phyloP scores from a whole-genome alignment of 2,113 vertebrate species.

The Panthera uncia region DNA sequence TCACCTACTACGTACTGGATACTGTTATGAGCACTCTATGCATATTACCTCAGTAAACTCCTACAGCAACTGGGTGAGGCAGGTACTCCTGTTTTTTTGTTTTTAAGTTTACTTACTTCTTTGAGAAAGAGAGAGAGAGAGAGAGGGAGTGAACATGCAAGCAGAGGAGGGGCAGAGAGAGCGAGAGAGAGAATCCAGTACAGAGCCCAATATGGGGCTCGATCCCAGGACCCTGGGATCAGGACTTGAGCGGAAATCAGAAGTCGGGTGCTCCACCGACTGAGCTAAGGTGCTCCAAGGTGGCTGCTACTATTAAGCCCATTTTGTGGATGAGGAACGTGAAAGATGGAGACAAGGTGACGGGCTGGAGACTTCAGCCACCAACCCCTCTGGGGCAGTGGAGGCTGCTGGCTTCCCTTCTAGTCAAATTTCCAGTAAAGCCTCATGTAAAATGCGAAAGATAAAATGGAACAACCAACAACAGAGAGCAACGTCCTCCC shows the following conservation, averaged over 20 bases:
- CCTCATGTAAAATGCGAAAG: background rate
- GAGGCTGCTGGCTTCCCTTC: background rate
- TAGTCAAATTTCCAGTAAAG: background rate
- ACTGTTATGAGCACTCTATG: background rate
- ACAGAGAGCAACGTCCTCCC: background rate
- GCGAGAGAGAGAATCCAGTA: too few species aligned
- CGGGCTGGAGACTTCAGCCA: background rate
- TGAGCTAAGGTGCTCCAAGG: too few species aligned
- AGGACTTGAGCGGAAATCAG: too few species aligned
- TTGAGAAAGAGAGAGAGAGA: too few species aligned
- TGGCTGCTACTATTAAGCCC: rapidly evolving
- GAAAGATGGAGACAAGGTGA: background rate
- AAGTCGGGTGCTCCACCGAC: too few species aligned
- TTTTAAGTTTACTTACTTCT: too few species aligned
- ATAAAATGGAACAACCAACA: background rate
- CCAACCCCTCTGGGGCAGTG: rapidly evolving
- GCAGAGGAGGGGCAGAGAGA: too few species aligned
- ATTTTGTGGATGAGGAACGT: background rate
- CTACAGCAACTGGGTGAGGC: background rate
- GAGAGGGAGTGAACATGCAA: too few species aligned
- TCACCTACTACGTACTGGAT: background rate
- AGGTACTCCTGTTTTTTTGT: rapidly evolving
- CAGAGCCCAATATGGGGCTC: too few species aligned
- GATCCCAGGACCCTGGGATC: too few species aligned
- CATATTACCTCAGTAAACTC: background rate